phyloP scores from a whole-genome alignment of 2,888 invertebrate species.

The Quadroppia sp. region DNA sequence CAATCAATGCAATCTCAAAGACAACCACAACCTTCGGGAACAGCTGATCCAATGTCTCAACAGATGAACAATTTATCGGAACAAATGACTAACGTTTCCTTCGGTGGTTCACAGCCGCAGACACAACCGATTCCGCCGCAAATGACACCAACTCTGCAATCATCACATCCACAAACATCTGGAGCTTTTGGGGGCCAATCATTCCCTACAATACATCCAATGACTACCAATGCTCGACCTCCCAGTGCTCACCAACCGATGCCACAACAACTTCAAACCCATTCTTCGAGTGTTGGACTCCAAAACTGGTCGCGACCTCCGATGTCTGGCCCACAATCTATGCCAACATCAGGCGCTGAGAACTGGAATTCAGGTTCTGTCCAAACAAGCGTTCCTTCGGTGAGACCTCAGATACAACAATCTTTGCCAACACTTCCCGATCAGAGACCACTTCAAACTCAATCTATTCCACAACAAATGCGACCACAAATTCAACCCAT shows the following conservation, averaged over 20 bases:
- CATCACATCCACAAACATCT: not conserved
- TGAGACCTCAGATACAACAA: not conserved
- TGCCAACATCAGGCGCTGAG: not conserved
- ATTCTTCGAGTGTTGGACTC: not conserved
- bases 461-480: slow-evolving; percentile 42
- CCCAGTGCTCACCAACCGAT: not conserved
- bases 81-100: slow-evolving; percentile 31
- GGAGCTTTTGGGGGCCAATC: not conserved
- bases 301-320: slow-evolving; percentile 26
- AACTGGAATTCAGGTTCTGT: not conserved
- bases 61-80: not conserved
- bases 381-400: not conserved
- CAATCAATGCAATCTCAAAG: slow-evolving; percentile 3
- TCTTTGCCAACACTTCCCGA: not conserved
- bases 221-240: not conserved
- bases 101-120: slow-evolving; percentile 30
- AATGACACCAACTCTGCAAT: not conserved
- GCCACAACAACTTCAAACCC: not conserved
- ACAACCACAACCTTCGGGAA: not conserved
- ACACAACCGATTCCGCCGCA: slow-evolving; percentile 8
- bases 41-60: not conserved
- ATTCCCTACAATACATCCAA: not conserved
- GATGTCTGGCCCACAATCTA: not conserved
- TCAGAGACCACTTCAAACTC: slow-evolving; percentile 4
- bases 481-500: slow-evolving; percentile 47